Base-by-base conservation (phyloP, 2,113 vertebrate genomes). In the Numida meleagris region DNA sequence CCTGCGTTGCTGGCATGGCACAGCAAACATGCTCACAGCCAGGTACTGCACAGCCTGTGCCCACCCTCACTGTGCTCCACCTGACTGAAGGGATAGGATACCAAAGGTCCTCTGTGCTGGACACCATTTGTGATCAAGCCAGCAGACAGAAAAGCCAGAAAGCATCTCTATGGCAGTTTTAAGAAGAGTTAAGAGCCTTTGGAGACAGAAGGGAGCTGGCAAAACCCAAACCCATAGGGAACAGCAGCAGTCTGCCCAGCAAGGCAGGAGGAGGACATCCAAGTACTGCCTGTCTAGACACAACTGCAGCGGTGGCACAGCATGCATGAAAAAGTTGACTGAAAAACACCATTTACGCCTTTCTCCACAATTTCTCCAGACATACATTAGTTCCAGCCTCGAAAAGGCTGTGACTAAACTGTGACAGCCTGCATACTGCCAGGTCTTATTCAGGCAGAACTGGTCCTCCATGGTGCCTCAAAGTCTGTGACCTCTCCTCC, bases 231-330 rank as follows among this genome's bases (percentile, higher is more conserved):
- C 31, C 21, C 36, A 8, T 40, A 14, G 71, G 66, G 63, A 84
- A 40, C 31, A 45, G 25, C 12, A 58, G 58, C 74, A 73, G 38
- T 29, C 12, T 27, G 7, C 10, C 25, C 33, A 0, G 0, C 40
- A 58, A 76, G 62, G 71, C 65, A 77, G 14, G 36, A 89, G 88
- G 82, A 92, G 88, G 82, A 27, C 79, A 74, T 82, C 68, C 90
- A 89, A 89, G 79, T 23, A 12, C 78, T 68, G 74, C 58, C 78
- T 91, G 75, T 95, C 89, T 91, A 91, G 96, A 95, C 82, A 0
- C 48, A 65, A 91, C 87, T 68, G 40, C 38, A 45, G 63, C 29
- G 14, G 19, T 33, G 20, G 42, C 31, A 91, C 62, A 87, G 89
- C 89, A 76, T 1, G 5, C 85, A 78, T 87, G 89, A 95, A 93